Conservation (phyloP, 2,797 vertebrate species). For the Cheirogaleus major region DNA sequence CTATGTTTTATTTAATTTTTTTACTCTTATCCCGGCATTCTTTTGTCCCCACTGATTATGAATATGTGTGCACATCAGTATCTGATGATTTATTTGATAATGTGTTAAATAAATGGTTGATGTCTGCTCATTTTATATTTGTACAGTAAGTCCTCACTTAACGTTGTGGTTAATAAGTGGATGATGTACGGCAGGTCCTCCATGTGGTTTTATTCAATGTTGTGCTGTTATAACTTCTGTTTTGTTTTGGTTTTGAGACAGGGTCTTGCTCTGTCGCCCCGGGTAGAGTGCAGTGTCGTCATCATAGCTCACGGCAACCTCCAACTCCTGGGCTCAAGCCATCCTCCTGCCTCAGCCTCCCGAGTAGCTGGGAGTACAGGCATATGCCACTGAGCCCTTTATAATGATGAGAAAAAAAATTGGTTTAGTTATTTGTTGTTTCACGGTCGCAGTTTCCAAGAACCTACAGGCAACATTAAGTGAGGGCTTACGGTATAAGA, state of each 20-base stretch:
- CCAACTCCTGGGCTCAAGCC: neutral
- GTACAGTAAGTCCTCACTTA: neutral
- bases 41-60: accelerated
- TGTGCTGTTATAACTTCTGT: neutral
- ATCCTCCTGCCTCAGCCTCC: neutral
- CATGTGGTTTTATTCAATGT: neutral
- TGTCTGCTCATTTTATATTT: neutral
- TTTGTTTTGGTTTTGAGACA: neutral
- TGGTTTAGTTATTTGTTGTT: neutral
- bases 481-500: neutral
- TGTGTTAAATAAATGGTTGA: neutral
- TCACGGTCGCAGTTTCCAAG: neutral
- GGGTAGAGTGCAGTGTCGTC: neutral
- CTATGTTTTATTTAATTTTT: neutral
- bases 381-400: accelerated
- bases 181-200: neutral
- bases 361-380: neutral
- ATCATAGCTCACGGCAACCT: neutral
- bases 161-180: neutral
- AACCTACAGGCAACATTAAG: neutral
- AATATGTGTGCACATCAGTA: neutral
- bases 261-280: neutral
- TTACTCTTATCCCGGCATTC: neutral
- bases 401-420: neutral
- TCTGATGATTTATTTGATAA: neutral